Percentiles rank a stretch among this genome's conserved stretches.
Evolutionary conservation across 64 coral and sea anemone species (phyloP).

Genomic region (Stichodactyla helianthus): DNA sequence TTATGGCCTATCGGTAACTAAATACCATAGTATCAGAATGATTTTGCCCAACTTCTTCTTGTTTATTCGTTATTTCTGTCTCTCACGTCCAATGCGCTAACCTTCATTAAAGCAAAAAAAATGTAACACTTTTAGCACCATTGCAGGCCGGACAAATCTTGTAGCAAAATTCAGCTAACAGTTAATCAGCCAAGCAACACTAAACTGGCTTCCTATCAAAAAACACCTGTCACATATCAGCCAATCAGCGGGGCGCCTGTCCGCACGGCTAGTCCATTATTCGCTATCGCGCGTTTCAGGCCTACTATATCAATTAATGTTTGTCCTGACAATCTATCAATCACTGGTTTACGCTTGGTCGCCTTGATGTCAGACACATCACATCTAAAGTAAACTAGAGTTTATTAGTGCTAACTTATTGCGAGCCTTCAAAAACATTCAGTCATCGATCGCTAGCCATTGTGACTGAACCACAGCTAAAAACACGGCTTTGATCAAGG

Average conservation of each 20-base stretch:
- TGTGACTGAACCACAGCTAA: background rate
- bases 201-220: slow-evolving; percentile 47
- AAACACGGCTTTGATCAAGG: background rate
- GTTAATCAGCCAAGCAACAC: slow-evolving; percentile 36
- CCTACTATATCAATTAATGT: slow-evolving; percentile 99
- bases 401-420: slow-evolving; percentile 86
- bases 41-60: too few species aligned
- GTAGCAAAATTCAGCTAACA: background rate
- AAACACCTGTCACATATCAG: slow-evolving; percentile 65
- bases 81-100: too few species aligned
- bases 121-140: background rate
- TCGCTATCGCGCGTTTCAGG: slow-evolving; percentile 76
- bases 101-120: too few species aligned
- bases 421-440: slow-evolving; percentile 27
- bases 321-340: slow-evolving; percentile 83
- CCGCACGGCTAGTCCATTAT: slow-evolving; percentile 85
- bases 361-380: slow-evolving; percentile 69
- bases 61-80: too few species aligned
- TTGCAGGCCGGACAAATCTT: background rate
- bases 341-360: slow-evolving; percentile 84
- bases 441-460: background rate
- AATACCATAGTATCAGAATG: background rate
- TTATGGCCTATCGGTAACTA: background rate
- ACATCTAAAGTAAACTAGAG: slow-evolving; percentile 68
- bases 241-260: slow-evolving; percentile 50